Evolutionary conservation across 2,888 invertebrate genomes (phyloP).

Genomic region (Pachymerium ferrugineum): DNA sequence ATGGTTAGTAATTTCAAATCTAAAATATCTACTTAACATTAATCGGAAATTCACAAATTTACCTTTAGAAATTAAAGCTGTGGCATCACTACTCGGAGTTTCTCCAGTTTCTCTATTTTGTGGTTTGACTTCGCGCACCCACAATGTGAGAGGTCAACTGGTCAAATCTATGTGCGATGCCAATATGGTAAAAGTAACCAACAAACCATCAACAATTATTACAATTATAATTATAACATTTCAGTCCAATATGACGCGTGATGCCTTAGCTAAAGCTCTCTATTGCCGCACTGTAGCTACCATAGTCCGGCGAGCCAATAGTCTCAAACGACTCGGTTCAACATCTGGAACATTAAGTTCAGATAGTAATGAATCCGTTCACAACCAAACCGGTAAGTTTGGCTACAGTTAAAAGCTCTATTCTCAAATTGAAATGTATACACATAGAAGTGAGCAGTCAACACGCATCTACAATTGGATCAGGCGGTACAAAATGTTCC

Average conservation of each 20-base stretch:
- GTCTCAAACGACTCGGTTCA: constrained; percentile 72
- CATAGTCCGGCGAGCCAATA: constrained; percentile 86
- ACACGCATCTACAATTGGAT: constrained; percentile 75
- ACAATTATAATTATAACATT: constrained; percentile 36
- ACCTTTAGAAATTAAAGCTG: constrained; percentile 69
- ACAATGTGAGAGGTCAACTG: constrained; percentile 69
- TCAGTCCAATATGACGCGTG: constrained; percentile 76
- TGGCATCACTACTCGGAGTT: constrained; percentile 75
- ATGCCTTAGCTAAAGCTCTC: constrained; percentile 82
- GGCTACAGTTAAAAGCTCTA: too few species aligned
- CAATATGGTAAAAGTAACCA: constrained; percentile 57
- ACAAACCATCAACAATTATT: neutral
- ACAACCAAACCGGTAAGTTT: constrained; percentile 64
- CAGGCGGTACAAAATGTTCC: constrained; percentile 62
- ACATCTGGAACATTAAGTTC: constrained; percentile 78
- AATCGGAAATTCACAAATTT: neutral
- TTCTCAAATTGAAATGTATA: too few species aligned
- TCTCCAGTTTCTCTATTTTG: constrained; percentile 68
- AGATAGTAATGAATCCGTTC: constrained; percentile 86
- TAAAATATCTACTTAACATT: neutral
- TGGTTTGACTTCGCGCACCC: constrained; percentile 75
- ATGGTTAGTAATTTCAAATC: constrained; percentile 40
- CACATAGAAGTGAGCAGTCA: constrained; percentile 66
- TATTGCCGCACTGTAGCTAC: constrained; percentile 92
- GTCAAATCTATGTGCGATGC: constrained; percentile 75